These are phyloP conservation scores for Vidua chalybeata DNA, from an alignment of 2,113 vertebrate species.

Conservation along the genomic window DNA sequence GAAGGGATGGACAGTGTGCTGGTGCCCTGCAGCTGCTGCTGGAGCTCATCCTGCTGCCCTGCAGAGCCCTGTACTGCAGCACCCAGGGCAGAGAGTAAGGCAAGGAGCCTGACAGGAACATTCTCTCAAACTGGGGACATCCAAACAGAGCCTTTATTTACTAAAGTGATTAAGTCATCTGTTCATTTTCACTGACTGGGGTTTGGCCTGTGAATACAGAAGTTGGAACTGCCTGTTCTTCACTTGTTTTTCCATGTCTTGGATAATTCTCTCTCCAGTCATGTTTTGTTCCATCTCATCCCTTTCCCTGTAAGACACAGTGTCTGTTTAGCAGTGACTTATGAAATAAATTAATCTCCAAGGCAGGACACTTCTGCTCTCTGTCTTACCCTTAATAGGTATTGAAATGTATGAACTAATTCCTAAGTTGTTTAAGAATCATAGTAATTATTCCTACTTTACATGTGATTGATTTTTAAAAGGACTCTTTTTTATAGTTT, in stretches of 20 bases:
- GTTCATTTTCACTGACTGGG: conserved; percentile 20
- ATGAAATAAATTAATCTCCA: not conserved
- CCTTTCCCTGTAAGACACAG: not conserved
- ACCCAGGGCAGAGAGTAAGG: not conserved
- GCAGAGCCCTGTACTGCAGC: not conserved
- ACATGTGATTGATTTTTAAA: not conserved
- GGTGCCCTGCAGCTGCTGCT: not conserved
- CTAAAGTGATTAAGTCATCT: conserved; percentile 15
- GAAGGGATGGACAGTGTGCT: not conserved
- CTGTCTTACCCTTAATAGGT: not conserved
- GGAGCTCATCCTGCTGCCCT: not conserved
- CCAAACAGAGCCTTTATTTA: conserved; percentile 46
- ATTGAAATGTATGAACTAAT: not conserved
- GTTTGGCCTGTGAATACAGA: not conserved
- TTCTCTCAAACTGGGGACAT: not conserved
- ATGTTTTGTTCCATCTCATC: conserved; percentile 33
- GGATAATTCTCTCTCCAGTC: not conserved
- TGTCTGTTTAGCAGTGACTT: not conserved
- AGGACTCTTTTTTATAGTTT: not conserved
- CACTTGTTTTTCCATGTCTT: conserved; percentile 1
- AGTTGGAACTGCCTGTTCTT: conserved; percentile 43
- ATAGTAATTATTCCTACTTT: not conserved
- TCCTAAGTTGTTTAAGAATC: not conserved
- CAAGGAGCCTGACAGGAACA: not conserved
- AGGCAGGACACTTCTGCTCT: not conserved